Evolutionary conservation across 2,113 vertebrate genomes (phyloP).

Genomic region (Prunella fulvescens): DNA sequence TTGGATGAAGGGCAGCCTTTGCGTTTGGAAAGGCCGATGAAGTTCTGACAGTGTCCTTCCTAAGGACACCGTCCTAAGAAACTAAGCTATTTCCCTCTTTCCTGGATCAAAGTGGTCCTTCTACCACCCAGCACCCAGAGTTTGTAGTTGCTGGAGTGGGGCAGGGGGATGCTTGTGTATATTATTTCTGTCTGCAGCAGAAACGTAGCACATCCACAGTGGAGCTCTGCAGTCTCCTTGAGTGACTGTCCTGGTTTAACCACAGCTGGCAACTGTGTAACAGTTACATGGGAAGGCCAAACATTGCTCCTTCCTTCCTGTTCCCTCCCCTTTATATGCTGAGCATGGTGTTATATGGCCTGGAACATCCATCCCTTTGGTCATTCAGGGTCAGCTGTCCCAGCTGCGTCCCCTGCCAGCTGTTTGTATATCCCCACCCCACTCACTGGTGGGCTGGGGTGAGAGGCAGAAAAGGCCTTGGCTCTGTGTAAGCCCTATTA

Average conservation of each 20-base stretch:
- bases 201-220: background rate
- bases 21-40: background rate
- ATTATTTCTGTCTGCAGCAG: background rate
- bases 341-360: background rate
- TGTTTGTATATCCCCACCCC: background rate
- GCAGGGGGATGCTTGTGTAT: background rate
- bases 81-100: background rate
- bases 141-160: background rate
- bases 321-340: background rate
- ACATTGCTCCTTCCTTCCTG: background rate
- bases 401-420: background rate
- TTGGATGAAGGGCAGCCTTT: background rate
- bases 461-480: background rate
- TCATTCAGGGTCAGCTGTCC: background rate
- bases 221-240: background rate
- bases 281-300: background rate
- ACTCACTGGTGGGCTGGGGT: background rate
- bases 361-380: background rate
- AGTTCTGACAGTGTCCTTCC: background rate
- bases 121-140: background rate
- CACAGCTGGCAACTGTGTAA: background rate
- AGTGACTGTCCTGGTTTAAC: background rate
- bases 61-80: no score
- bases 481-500: background rate
- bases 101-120: background rate